A percentile compares a stretch with the other conserved stretches of the same genome.
phyloP scores from a whole-genome alignment of 2,113 vertebrate genomes.

The Echinops telfairi region DNA sequence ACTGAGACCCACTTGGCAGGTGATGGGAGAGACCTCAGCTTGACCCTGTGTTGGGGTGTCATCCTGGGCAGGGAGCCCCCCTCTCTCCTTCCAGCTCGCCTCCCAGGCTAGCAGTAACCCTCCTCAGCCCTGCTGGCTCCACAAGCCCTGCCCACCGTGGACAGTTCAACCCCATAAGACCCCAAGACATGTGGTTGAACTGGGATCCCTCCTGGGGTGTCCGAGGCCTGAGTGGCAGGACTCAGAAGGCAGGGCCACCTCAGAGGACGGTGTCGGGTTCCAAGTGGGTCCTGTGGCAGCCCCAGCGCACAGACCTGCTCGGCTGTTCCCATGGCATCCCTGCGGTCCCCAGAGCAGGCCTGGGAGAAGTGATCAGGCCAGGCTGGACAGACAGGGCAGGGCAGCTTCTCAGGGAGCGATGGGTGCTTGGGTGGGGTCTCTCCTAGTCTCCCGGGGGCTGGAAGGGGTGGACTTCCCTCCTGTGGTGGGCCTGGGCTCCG shows the following conservation, averaged over 20 bases:
- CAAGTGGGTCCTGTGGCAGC: too few relatives aligned
- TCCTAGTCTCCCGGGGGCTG: not conserved
- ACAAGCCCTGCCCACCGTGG: not conserved
- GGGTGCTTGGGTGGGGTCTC: not conserved
- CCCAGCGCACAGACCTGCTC: too few relatives aligned
- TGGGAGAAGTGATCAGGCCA: not conserved
- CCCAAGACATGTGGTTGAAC: too few relatives aligned
- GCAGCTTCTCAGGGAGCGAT: not conserved
- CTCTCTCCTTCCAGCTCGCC: not conserved
- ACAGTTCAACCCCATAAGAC: not conserved
- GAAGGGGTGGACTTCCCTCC: too few relatives aligned
- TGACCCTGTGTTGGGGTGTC: too few relatives aligned
- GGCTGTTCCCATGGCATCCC: too few relatives aligned
- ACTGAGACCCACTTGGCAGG: not conserved
- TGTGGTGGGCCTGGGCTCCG: not conserved
- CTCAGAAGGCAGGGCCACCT: too few relatives aligned
- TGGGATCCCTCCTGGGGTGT: too few relatives aligned
- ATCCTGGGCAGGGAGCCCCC: too few relatives aligned
- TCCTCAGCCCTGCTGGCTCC: too few relatives aligned
- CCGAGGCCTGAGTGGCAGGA: too few relatives aligned
- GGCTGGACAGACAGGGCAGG: not conserved
- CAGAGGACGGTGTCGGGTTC: too few relatives aligned
- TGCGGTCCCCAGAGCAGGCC: not conserved
- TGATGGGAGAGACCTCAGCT: not conserved
- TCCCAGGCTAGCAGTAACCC: rapidly evolving